These are phyloP conservation scores for Cephonodes hylas DNA, from an alignment of 2,888 invertebrate genomes.

Conservation along the genomic window DNA sequence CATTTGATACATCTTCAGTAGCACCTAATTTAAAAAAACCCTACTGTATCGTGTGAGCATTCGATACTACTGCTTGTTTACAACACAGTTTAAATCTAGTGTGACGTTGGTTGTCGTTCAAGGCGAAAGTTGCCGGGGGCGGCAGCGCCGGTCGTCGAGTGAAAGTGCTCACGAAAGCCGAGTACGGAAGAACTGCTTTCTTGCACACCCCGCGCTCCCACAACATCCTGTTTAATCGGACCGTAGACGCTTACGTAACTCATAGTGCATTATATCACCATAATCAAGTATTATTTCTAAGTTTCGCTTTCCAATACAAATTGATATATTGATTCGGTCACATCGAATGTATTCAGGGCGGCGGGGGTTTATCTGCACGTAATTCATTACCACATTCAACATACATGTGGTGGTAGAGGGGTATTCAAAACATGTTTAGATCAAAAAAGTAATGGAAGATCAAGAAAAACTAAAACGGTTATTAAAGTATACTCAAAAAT, in stretches of 20 bases:
- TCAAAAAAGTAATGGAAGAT: too few species aligned
- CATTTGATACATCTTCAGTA: too few species aligned
- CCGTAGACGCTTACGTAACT: conserved; percentile 9
- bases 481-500: too few species aligned
- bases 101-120: background rate
- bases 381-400: too few species aligned
- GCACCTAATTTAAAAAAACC: too few species aligned
- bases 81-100: background rate
- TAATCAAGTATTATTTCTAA: background rate
- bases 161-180: conserved; percentile 47
- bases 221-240: conserved; percentile 35
- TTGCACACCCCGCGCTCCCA: conserved; percentile 18
- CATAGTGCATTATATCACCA: conserved; percentile 14
- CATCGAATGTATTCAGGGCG: background rate
- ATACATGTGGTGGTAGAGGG: too few species aligned
- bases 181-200: conserved; percentile 50
- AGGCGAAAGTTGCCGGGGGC: conserved; percentile 42
- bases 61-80: too few species aligned
- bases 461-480: too few species aligned
- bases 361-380: background rate
- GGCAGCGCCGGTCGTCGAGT: conserved; percentile 39
- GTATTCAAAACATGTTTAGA: too few species aligned
- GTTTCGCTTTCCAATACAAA: conserved; percentile 3
- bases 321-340: background rate
- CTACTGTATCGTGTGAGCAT: too few species aligned